Percentiles rank a stretch among this genome's conserved stretches.
These are phyloP conservation scores for Meiosimyza platycephala DNA, from an alignment of 2,888 invertebrate species.

Conservation along the genomic window DNA sequence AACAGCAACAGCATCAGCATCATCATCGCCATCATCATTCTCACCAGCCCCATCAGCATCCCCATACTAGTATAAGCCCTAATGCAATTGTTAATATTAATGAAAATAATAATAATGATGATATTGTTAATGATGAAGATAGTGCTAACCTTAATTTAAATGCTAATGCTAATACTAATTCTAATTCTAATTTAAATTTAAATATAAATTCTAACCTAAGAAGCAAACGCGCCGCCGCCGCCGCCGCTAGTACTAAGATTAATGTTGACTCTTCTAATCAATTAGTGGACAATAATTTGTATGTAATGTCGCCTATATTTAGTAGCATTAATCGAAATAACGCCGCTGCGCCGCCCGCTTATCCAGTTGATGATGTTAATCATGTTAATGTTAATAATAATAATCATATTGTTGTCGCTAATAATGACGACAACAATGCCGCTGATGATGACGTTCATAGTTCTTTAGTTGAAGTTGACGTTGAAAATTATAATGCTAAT, in stretches of 20 bases:
- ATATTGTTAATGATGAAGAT: slow-evolving; percentile 17
- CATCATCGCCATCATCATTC: too few species aligned
- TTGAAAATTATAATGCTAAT: slow-evolving; percentile 12
- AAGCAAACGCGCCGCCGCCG: slow-evolving; percentile 19
- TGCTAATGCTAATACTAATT: slow-evolving; percentile 15
- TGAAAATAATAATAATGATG: slow-evolving; percentile 42
- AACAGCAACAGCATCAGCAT: slow-evolving; percentile 34
- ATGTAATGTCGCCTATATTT: slow-evolving; percentile 42
- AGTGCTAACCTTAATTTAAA: slow-evolving; percentile 16
- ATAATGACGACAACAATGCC: slow-evolving; percentile 23
- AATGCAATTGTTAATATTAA: slow-evolving; percentile 41
- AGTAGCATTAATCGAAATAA: slow-evolving; percentile 54
- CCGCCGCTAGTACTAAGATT: slow-evolving; percentile 3
- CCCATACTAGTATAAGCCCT: slow-evolving; percentile 13
- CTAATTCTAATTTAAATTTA: slow-evolving; percentile 29
- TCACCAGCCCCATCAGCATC: neutral
- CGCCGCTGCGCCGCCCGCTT: slow-evolving; percentile 36
- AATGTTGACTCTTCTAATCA: neutral
- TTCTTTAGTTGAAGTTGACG: neutral
- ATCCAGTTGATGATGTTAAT: slow-evolving; percentile 31
- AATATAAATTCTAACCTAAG: slow-evolving; percentile 11
- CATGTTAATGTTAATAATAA: slow-evolving; percentile 35
- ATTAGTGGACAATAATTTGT: slow-evolving; percentile 59
- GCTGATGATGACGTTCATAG: slow-evolving; percentile 25
- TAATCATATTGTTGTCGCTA: slow-evolving; percentile 4